phyloP scores from a whole-genome alignment of 2,888 invertebrate genomes.

The Noctua janthina region DNA sequence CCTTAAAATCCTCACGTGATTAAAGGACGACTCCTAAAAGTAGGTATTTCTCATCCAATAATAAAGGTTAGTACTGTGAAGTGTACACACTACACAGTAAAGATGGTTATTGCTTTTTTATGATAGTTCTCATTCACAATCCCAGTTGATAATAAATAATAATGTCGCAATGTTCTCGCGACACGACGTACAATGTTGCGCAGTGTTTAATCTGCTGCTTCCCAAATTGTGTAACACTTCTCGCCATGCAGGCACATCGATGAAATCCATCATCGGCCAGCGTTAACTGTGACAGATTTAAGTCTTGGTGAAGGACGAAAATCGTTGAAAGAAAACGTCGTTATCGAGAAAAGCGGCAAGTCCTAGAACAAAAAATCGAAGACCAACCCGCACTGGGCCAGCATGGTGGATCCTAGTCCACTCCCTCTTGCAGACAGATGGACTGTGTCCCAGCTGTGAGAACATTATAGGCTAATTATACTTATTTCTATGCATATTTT shows the following conservation, averaged over 20 bases:
- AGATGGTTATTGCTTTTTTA: conserved; percentile 4
- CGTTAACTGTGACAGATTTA: background rate
- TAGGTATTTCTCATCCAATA: no score
- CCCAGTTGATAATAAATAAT: conserved; percentile 3
- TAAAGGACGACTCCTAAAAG: no score
- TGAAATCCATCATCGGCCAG: background rate
- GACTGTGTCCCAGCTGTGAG: background rate
- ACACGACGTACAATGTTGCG: conserved; percentile 6
- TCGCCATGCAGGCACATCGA: background rate
- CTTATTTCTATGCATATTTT: conserved; percentile 28
- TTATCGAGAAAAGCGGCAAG: background rate
- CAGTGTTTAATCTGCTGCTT: conserved; percentile 11
- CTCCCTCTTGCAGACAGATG: background rate
- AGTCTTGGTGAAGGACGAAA: background rate
- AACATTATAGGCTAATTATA: background rate
- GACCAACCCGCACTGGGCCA: background rate
- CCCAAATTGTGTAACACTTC: conserved; percentile 34
- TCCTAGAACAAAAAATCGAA: background rate
- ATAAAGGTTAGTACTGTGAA: background rate
- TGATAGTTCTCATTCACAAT: conserved; percentile 9
- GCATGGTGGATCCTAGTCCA: background rate
- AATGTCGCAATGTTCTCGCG: conserved; percentile 17
- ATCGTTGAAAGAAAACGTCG: background rate
- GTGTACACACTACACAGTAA: background rate
- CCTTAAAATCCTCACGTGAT: no score